Evolutionary conservation across 2,113 vertebrate genomes (phyloP), one percentile per base, ranked within the genome.

Genomic region (Callionymus lyra): DNA sequence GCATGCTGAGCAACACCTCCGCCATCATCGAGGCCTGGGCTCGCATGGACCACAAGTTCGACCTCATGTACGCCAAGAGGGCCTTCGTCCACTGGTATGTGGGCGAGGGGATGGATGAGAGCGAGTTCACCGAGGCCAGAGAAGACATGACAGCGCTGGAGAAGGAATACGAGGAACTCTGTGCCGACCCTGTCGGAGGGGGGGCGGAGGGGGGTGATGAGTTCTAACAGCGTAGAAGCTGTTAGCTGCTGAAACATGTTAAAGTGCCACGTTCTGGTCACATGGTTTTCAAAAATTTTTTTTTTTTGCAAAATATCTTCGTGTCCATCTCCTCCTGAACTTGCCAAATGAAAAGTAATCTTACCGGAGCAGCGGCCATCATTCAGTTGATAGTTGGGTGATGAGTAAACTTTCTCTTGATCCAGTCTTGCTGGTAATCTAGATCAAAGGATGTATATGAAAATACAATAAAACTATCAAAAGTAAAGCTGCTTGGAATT

Each of bases 161-260:
- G 79, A 90, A 91, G 65, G 90, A 92, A 82, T 92, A 92, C 50
- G 90, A 92, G 70, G 91, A 92, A 46, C 89, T 91, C 6, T 89
- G 90, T 63, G 48, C 78, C 61, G 88, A 91, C 74, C 88, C 81
- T 8, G 41, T 83, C 12, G 86, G n/a, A n/a, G n/a, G 86, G 0
- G 85, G 88, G 0, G 84, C 82, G 16, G 88, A 86, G 15, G 87
- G 87, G 27, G 86, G 90, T 40, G 90, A 91, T n/a, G 88, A 90
- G 17, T 82, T 72, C 21, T 87, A 47, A 84, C 3, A 39, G 36
- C 44, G 58, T 41, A 16, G 32, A 14, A 14, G 41, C 51, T 27
- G 21, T 27, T n/a, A n/a, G n/a, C n/a, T n/a, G n/a, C n/a, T n/a
- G n/a, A n/a, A n/a, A n/a, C n/a, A n/a, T 8, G 21, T 27, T 4